phyloP scores from a whole-genome alignment of 1,140 invertebrate genomes.

The Asobara japonica region DNA sequence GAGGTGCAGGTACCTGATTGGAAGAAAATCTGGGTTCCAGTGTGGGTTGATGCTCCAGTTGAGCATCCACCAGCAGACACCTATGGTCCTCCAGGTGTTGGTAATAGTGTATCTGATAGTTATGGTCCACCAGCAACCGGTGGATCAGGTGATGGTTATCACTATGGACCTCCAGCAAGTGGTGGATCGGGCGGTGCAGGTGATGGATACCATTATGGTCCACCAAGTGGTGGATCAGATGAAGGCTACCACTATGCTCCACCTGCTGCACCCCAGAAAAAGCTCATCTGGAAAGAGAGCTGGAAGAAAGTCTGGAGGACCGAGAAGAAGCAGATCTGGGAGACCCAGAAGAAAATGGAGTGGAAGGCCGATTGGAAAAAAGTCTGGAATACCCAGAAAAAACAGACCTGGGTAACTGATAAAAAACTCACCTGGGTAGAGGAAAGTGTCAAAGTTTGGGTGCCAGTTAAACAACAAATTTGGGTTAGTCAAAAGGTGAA shows the following conservation, averaged over 20 bases:
- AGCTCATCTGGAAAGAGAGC: conserved; percentile 79
- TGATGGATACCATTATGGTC: conserved; percentile 78
- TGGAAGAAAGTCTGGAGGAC: conserved; percentile 86
- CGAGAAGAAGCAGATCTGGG: conserved; percentile 82
- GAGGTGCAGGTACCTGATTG: conserved; percentile 73
- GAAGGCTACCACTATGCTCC: conserved; percentile 75
- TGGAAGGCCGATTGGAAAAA: conserved; percentile 83
- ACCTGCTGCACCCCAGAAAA: conserved; percentile 79
- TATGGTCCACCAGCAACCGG: conserved; percentile 80
- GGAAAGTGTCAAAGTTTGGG: conserved; percentile 80
- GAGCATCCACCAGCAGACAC: conserved; percentile 55
- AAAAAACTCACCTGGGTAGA: conserved; percentile 81
- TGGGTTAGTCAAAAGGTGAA: conserved; percentile 81
- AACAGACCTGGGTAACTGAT: conserved; percentile 78
- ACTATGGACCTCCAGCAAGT: conserved; percentile 75
- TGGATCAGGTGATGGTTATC: conserved; percentile 75
- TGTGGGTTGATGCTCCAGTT: conserved; percentile 76
- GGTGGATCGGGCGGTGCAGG: too few species aligned
- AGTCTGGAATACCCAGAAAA: conserved; percentile 79
- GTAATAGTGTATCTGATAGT: conserved; percentile 78
- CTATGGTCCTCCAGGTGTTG: conserved; percentile 82
- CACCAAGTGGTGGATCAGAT: conserved; percentile 81
- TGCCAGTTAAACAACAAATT: conserved; percentile 79
- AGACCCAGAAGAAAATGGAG: conserved; percentile 78
- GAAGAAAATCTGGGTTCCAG: conserved; percentile 78